phyloP scores from a whole-genome alignment of 2,888 invertebrate genomes.

The Cephus pulcher region DNA sequence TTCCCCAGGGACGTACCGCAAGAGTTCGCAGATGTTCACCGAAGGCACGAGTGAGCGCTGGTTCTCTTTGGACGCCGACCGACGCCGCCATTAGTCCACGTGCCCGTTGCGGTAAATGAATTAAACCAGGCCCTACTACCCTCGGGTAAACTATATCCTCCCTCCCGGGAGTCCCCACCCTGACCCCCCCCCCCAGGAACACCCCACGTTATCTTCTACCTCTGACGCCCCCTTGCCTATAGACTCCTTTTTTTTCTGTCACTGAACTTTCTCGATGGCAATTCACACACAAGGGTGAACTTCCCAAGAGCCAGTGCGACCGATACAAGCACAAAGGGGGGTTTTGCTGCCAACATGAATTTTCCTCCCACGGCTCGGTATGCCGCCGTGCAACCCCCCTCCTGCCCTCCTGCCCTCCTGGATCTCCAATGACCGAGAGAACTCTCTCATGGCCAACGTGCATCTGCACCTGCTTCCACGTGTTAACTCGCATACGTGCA shows the following conservation, averaged over 20 bases:
- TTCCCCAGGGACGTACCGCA: slow-evolving; percentile 35
- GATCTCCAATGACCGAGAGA: background rate
- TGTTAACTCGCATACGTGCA: background rate
- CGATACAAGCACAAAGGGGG: background rate
- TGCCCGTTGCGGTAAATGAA: slow-evolving; percentile 45
- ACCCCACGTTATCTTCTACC: background rate
- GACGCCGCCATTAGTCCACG: slow-evolving; percentile 26
- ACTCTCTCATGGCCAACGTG: background rate
- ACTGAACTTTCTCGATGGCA: background rate
- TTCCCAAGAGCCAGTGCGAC: background rate
- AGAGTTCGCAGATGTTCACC: slow-evolving; percentile 52
- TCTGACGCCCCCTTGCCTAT: background rate
- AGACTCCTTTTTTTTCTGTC: background rate
- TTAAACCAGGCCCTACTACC: slow-evolving; percentile 35
- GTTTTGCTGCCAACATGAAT: background rate
- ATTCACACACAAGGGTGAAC: background rate
- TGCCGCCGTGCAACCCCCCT: background rate
- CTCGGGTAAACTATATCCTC: slow-evolving; percentile 12
- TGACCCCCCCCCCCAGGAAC: background rate
- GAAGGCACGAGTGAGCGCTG: slow-evolving; percentile 32
- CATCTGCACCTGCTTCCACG: background rate
- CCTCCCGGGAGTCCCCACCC: background rate
- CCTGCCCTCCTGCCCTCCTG: background rate
- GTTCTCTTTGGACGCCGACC: slow-evolving; percentile 24
- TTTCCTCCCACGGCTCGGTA: background rate